Evolutionary conservation across 1,140 invertebrate species (phyloP).

Genomic region (Bombus affinis): DNA sequence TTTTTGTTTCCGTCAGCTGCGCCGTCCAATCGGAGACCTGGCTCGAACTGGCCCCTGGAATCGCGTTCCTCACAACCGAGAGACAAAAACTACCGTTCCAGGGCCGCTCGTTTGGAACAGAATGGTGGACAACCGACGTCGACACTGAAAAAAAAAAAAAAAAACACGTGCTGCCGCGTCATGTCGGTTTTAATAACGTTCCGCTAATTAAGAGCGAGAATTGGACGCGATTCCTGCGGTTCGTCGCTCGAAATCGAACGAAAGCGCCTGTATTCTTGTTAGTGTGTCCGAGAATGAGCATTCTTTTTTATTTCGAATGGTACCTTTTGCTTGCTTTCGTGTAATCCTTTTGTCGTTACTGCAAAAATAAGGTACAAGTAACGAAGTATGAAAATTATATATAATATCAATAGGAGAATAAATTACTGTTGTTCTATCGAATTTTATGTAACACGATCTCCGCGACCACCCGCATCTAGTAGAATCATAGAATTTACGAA

Average conservation of each 20-base stretch:
- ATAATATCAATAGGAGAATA: not conserved
- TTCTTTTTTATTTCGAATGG: not conserved
- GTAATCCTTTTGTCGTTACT: too few species aligned
- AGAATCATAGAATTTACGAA: too few species aligned
- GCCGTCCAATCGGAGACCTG: constrained; percentile 52
- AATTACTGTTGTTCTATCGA: too few species aligned
- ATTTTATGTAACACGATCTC: not conserved
- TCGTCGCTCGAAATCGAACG: constrained; percentile 17
- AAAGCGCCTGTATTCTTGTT: constrained; percentile 21
- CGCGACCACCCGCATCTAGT: too few species aligned
- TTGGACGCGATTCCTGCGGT: constrained; percentile 19
- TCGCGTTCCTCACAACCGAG: constrained; percentile 46
- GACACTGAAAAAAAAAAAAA: not conserved
- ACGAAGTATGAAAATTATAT: not conserved
- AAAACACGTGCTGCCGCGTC: constrained; percentile 19
- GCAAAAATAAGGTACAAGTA: not conserved
- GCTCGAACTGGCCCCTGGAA: constrained; percentile 51
- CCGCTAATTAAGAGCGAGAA: constrained; percentile 40
- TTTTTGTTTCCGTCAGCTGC: constrained; percentile 48
- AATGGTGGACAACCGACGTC: constrained; percentile 47
- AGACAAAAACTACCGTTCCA: constrained; percentile 65
- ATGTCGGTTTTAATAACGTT: constrained; percentile 45
- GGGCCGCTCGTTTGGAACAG: constrained; percentile 56
- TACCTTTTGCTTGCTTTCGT: not conserved
- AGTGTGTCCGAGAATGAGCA: not conserved